These are phyloP conservation scores for Aphelocoma californica DNA, from an alignment of 2,797 vertebrate genomes.

Conservation along the genomic window DNA sequence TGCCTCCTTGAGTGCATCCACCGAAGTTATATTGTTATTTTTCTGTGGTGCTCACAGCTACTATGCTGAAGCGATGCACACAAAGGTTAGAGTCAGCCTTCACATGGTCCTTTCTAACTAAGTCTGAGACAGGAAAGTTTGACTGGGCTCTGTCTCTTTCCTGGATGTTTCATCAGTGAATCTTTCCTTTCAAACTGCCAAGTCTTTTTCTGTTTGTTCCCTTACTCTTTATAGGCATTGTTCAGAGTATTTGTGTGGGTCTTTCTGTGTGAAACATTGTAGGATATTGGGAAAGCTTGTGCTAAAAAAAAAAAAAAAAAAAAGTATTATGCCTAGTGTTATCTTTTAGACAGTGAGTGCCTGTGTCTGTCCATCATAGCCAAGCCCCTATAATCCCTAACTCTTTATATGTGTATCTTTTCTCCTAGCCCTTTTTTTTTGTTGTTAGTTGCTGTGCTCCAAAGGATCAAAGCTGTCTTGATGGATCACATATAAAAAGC, in stretches of 20 bases:
- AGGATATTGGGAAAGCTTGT: not conserved
- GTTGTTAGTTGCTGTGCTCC: not conserved
- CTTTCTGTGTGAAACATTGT: not conserved
- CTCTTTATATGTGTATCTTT: not conserved
- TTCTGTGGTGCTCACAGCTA: not conserved
- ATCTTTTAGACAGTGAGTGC: not conserved
- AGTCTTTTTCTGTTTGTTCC: not conserved
- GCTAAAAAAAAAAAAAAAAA: not conserved
- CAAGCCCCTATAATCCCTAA: not conserved
- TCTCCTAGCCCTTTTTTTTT: not conserved
- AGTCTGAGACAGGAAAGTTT: not conserved
- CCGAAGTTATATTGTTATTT: not conserved
- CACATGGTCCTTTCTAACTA: not conserved
- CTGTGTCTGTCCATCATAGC: not conserved
- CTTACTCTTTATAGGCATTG: not conserved
- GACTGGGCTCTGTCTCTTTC: not conserved
- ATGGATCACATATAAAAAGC: slow-evolving; percentile 4
- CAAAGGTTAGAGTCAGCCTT: not conserved
- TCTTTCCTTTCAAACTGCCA: not conserved
- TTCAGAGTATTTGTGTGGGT: not conserved
- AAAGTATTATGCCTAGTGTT: not conserved
- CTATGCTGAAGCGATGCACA: not conserved
- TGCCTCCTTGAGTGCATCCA: not conserved
- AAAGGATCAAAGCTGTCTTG: slow-evolving; percentile 15
- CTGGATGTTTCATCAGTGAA: not conserved